Conservation (phyloP, 2,113 vertebrate genomes). For the Anser cygnoides region DNA sequence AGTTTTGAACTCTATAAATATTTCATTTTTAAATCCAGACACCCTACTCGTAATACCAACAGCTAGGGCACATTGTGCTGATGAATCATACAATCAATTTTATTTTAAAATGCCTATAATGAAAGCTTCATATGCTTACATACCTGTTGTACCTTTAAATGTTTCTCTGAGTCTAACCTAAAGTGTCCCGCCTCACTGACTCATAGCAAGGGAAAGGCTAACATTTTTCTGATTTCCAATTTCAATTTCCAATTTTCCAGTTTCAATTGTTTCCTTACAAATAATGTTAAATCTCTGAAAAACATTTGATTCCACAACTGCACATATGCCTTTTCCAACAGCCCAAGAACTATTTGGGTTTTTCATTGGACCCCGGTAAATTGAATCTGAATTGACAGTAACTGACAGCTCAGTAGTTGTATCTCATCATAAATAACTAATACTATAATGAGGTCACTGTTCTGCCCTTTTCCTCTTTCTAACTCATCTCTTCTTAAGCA, state of each 20-base stretch:
- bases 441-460: not conserved
- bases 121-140: not conserved
- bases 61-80: not conserved
- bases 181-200: not conserved
- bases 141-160: not conserved
- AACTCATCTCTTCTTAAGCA: not conserved
- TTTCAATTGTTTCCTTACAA: not conserved
- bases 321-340: not conserved
- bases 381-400: not conserved
- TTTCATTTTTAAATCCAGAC: not conserved
- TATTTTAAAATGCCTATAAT: not conserved
- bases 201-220: not conserved
- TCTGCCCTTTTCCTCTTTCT: not conserved
- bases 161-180: not conserved
- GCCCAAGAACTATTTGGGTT: not conserved
- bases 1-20: not conserved
- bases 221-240: not conserved
- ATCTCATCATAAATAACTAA: not conserved
- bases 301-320: not conserved
- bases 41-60: not conserved
- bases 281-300: not conserved
- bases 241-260: not conserved
- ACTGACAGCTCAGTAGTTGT: not conserved
- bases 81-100: not conserved
- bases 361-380: not conserved